Conservation (phyloP, 2,888 invertebrate species). For the Archips crataeganus region DNA sequence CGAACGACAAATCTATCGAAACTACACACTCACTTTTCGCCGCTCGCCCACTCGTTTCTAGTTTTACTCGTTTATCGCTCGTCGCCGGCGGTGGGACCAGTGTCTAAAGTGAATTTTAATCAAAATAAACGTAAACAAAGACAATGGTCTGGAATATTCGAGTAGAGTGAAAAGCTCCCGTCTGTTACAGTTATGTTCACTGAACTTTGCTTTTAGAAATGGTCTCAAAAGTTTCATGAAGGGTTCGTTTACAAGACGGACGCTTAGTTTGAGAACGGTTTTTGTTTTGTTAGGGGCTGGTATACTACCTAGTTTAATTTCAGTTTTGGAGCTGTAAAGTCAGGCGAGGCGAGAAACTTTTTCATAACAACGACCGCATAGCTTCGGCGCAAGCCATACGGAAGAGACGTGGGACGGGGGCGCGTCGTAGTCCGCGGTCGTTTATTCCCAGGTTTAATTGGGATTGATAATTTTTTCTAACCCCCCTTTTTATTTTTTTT, state of each 20-base stretch:
- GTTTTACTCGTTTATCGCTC: too few species aligned
- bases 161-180: background rate
- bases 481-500: too few species aligned
- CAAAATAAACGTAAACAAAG: slow-evolving; percentile 12
- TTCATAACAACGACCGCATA: background rate
- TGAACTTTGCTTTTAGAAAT: slow-evolving; percentile 24
- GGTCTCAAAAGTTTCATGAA: slow-evolving; percentile 6
- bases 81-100: too few species aligned
- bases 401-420: too few species aligned
- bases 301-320: background rate
- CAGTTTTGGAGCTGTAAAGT: background rate
- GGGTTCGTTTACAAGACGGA: slow-evolving; percentile 11
- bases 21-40: too few species aligned
- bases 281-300: slow-evolving; percentile 7
- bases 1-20: too few species aligned
- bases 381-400: too few species aligned
- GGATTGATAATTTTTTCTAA: too few species aligned
- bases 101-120: background rate
- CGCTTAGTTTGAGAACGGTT: slow-evolving; percentile 18
- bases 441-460: too few species aligned
- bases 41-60: too few species aligned
- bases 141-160: background rate
- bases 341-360: background rate
- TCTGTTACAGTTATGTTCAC: slow-evolving; percentile 8
- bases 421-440: too few species aligned